These are phyloP conservation scores for Dreissena polymorpha DNA, from an alignment of 1,140 invertebrate genomes.

Conservation along the genomic window DNA sequence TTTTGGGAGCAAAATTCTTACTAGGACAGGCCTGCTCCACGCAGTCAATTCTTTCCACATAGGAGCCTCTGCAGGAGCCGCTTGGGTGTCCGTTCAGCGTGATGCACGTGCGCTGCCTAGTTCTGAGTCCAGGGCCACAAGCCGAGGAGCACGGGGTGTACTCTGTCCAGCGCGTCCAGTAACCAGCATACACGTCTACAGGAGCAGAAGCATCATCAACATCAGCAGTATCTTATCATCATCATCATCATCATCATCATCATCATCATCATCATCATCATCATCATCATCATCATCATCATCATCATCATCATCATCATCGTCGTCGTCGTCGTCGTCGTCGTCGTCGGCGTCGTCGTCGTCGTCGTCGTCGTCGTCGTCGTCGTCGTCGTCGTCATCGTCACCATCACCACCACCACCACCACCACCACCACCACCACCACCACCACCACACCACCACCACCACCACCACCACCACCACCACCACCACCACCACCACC, in stretches of 20 bases:
- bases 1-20: background rate
- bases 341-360: background rate
- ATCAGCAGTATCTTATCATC: background rate
- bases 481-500: no score
- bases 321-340: background rate
- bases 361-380: background rate
- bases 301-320: conserved; percentile 1
- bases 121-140: conserved; percentile 27
- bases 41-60: conserved; percentile 32
- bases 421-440: background rate
- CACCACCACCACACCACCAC: background rate
- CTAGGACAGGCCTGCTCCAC: conserved; percentile 34
- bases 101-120: conserved; percentile 26
- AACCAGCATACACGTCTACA: conserved; percentile 22
- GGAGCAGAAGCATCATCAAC: background rate
- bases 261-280: conserved; percentile 17
- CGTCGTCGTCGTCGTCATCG: background rate
- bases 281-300: conserved; percentile 17
- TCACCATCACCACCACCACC: background rate
- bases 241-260: background rate
- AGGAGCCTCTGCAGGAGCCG: conserved; percentile 25
- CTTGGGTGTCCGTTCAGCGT: conserved; percentile 32
- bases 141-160: conserved; percentile 34
- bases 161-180: conserved; percentile 44
- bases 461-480: background rate